These are phyloP conservation scores for Dasypus novemcinctus DNA, from an alignment of 2,113 vertebrate genomes.

Conservation along the genomic window DNA sequence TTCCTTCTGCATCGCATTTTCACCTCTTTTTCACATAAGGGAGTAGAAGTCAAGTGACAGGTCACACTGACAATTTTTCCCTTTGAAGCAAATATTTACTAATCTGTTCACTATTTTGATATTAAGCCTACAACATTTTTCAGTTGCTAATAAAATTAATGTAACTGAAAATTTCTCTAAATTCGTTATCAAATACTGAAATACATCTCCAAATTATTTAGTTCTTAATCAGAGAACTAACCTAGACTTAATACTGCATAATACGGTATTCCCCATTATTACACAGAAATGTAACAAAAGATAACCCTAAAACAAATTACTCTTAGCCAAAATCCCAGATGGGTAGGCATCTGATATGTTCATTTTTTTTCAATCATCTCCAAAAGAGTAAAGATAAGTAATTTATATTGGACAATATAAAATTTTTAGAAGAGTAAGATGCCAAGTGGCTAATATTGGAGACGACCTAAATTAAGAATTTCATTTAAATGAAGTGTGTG, in stretches of 20 bases:
- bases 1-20: not conserved
- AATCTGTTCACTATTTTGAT: too few species aligned
- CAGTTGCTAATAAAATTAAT: too few species aligned
- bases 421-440: too few species aligned
- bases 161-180: not conserved
- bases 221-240: slow-evolving; percentile 8
- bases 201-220: not conserved
- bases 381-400: not conserved
- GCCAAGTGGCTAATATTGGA: too few species aligned
- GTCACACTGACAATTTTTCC: too few species aligned
- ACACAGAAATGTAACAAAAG: not conserved
- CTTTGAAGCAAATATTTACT: too few species aligned
- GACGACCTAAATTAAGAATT: too few species aligned
- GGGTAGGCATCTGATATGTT: too few species aligned
- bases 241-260: not conserved
- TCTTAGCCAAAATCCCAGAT: not conserved
- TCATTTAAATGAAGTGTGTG: too few species aligned
- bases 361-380: not conserved
- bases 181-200: not conserved
- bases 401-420: too few species aligned
- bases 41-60: too few species aligned
- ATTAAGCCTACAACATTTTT: too few species aligned
- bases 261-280: not conserved
- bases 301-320: not conserved
- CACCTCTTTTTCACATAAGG: not conserved